Base-by-base conservation (phyloP, 2,797 vertebrate species). In the Tolypeutes matacus region DNA sequence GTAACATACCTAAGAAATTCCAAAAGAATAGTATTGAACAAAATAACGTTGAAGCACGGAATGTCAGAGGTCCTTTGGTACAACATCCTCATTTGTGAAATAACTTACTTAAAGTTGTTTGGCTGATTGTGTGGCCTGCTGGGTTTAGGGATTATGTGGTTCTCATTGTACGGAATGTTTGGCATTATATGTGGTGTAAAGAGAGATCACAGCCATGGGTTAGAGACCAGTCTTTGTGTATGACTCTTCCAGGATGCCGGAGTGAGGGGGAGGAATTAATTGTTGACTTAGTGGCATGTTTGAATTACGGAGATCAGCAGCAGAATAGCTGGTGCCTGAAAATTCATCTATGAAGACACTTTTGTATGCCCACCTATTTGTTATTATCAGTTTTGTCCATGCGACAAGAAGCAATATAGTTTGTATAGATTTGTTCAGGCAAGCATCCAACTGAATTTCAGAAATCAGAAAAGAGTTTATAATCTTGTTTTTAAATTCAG, bases 371-470 rank as follows among this genome's bases (percentile, higher is more conserved):
- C 64, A 88, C 2, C 17, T 77, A 62, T 62, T 81, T 36, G 15
- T 75, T 95, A 95, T 81, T 77, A 89, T 73, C 82, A 77, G 73
- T 88, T 95, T 93, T 94, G 58, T 73, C n/a, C 46, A 83, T 12
- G 85, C 7, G 73, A 82, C 91, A 91, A 89, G 64, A 89, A 93
- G 34, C 42, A 83, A n/a, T 3, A 31, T 90, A 36, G 70, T 34
- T 34, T 73, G 23, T 60, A 60, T 27, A 76, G 39, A 85, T 53
- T 86, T 91, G 27, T 80, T 81, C 58, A 67, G 25, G 39, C 64
- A 78, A 76, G 27, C 20, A 70, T 10, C 39, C 58, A 82, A 1
- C 4, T 77, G 34, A 91, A 78, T 75, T 93, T 96, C 42, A 82
- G 56, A 91, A 87, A 86, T 86, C 10, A 77, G 34, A 94, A 89